Conservation (phyloP, 2,113 vertebrate species). For the Gyps fulvus region DNA sequence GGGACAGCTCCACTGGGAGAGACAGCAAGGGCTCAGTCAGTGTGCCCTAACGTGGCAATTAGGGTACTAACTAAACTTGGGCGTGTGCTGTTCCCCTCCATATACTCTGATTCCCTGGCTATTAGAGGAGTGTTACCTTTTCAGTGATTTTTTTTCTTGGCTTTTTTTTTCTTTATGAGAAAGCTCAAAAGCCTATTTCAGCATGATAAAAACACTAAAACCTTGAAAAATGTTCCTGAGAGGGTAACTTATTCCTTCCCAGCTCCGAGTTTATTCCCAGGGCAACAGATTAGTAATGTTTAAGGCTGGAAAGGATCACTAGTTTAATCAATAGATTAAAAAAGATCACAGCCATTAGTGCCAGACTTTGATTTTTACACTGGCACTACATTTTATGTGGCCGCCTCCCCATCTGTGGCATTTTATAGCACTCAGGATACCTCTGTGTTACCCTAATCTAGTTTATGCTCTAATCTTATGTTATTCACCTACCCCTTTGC, state of each 20-base stretch:
- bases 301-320: slow-evolving; percentile 26
- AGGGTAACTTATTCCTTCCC: background rate
- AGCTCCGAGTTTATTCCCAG: slow-evolving; percentile 13
- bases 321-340: slow-evolving; percentile 45
- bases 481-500: background rate
- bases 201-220: background rate
- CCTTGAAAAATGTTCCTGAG: background rate
- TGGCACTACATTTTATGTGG: background rate
- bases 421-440: background rate
- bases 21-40: background rate
- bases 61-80: background rate
- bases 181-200: background rate
- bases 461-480: background rate
- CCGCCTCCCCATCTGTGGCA: background rate
- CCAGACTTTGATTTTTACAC: slow-evolving; percentile 35
- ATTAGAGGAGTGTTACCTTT: background rate
- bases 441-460: background rate
- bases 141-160: background rate
- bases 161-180: background rate
- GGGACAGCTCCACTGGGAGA: background rate
- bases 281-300: slow-evolving; percentile 22
- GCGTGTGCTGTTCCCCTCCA: background rate
- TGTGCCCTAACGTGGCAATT: background rate
- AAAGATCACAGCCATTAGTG: background rate
- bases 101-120: background rate